Evolutionary conservation across 1,140 invertebrate species (phyloP), one percentile per base, ranked within the genome.

Genomic region (Lamellibrachia luymesi): DNA sequence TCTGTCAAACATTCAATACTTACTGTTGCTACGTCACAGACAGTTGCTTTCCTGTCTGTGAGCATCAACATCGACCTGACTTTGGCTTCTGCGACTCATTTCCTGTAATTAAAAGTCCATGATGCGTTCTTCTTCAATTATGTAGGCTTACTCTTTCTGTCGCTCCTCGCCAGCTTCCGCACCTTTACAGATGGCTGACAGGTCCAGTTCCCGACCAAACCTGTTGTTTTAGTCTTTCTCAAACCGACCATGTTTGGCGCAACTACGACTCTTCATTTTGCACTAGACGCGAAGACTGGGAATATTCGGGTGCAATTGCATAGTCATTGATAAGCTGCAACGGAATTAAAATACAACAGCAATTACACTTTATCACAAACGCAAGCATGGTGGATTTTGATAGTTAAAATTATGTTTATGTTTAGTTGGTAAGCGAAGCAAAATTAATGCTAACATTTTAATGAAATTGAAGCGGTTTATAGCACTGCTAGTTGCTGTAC

Each of bases 91-190:
- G 64, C 17, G 64, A 17, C 64, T 80, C 64, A 22, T 80, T 80
- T 80, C 64, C 64, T 80, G 64, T 80, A 8, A 80, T 80, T 80
- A 80, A 80, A 80, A 22, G 64, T 80, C 64, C 64, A 80, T 80
- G 64, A 80, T 80, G 64, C 64, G 64, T 80, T 80, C 64, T 80
- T 80, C 64, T 80, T 80, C 64, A 80, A 80, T 80, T 80, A 80
- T 80, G 64, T 80, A 80, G 13, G 64, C 64, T 80, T 80, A 17
- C 64, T 10, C 8, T 22, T 80, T 80, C 64, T 80, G 64, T 22
- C 64, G 64, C 64, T 8, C 17, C 13, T 22, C 5, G 17, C 25
- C 64, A 22, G 1, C 64, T 80, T 80, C 64, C 64, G 13, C 38
- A 22, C 64, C 25, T 8, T 80, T 80, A 80, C 13, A 80, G 25